Base-by-base conservation (phyloP, 2,113 vertebrate genomes). In the Pelusios castaneus region DNA sequence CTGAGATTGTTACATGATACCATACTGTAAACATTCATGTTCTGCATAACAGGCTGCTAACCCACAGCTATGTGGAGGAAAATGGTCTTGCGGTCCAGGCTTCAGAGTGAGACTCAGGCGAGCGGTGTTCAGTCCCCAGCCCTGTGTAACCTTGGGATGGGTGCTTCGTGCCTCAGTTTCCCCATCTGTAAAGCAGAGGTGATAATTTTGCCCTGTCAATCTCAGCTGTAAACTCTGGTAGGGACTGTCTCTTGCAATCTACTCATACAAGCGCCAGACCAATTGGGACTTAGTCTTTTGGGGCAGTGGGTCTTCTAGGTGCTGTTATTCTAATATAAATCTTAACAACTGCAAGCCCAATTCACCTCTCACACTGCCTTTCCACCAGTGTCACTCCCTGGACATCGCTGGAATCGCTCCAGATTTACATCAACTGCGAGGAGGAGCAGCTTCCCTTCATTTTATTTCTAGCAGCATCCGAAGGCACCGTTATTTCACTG, bases 401-500 rank as follows among this genome's bases (percentile, higher is more conserved):
- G 2, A 2, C 75, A 54, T 5, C 85, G 80, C 3, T 24, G 70
- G 31, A 47, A 78, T 93, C 55, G 41, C 80, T 90, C 83, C 89
- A 78, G 81, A 55, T 93, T 82, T 92, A 84, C 89, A 80, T 43
- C 88, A 82, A 47, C 73, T 21, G 75, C 92, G 81, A 54, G 13
- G 73, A 87, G 21, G 6, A 0, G 63, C 1, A 0, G 67, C 85
- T 95, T n/a, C n/a, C 29, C 52, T 77, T 70, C n/a, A 0, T 45
- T 27, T 41, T 8, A 25, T 75, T 91, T 88, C 38, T 52, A 58
- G 77, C 78, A 80, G 17, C 76, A 76, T 16, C 10, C 52, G 5
- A n/a, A 24, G 43, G 41, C 90, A n/a, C 14, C 8, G 41, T 58
- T 47, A 93, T 95, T 93, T 84, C 93, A 67, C 88, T 47, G 80